Base-by-base conservation (phyloP, 1,140 invertebrate species). In the Drosophila tsacasi region DNA sequence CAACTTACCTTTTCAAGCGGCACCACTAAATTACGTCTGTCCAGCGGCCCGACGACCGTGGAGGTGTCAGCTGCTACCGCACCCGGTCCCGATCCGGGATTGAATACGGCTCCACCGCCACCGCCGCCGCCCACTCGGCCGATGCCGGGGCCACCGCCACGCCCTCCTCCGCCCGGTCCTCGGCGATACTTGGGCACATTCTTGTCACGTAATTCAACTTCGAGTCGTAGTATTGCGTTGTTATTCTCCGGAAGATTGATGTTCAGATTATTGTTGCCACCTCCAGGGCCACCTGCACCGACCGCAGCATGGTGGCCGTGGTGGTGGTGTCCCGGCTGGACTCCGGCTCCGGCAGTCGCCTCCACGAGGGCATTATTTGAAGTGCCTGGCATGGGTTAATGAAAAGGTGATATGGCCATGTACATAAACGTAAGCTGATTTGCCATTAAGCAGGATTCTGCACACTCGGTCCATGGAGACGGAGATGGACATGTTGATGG, bases 121-220 rank as follows among this genome's bases (percentile, higher is more conserved):
- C 46, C 50, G 40, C 71, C 50, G 40, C 71, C 67, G 23, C 62
- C 79, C 8, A 68, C 71, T 32, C 63, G 75, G 21, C 66, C 84
- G 9, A 49, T 60, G n/a, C 69, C 69, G 0, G 69, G 81, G 2
- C 75, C 74, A 27, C 37, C 64, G 15, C 71, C 72, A 52, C 72
- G 76, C 4, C 68, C 76, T 39, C 73, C 73, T 2, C 37, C 84
- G 17, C 54, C 79, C 27, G 49, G 63, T 21, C 62, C 74, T 49
- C 77, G 86, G 66, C 78, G 91, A 81, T 82, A 92, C 68, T 90
- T 93, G 66, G 92, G 81, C 75, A 84, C 81, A 87, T 93, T 91
- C 92, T 93, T 93, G 84, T 93, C 93, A 91, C 93, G 93, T 91
- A 93, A 83, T 84, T 93, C 92, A 76, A 93, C 93, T 90, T 93